A percentile compares a stretch with the other conserved stretches of the same genome.
phyloP scores from a whole-genome alignment of 2,113 vertebrate genomes.

The Litocranius walleri region DNA sequence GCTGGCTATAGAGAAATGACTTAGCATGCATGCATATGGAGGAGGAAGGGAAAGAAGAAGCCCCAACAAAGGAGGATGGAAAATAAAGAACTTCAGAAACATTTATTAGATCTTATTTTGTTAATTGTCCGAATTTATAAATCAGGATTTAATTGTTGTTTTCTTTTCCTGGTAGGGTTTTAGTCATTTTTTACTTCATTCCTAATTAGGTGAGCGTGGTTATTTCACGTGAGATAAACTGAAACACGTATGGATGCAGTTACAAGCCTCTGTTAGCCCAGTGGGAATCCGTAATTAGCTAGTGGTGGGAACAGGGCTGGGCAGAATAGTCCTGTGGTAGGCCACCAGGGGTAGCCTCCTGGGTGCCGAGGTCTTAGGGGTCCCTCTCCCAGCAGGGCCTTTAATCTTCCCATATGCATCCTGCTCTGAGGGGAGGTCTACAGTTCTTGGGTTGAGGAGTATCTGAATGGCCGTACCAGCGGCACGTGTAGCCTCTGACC shows the following conservation, averaged over 20 bases:
- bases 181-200: not conserved
- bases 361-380: not conserved
- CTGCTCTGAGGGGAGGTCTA: not conserved
- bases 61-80: not conserved
- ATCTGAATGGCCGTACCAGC: not conserved
- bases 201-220: not conserved
- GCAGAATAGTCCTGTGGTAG: too few species aligned
- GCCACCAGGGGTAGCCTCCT: not conserved
- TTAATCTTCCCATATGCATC: not conserved
- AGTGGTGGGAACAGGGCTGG: not conserved
- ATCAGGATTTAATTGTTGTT: not conserved
- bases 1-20: not conserved
- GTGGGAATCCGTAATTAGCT: not conserved
- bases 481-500: not conserved
- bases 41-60: not conserved
- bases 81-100: not conserved
- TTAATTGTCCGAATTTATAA: not conserved
- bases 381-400: not conserved
- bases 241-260: not conserved
- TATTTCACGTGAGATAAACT: not conserved
- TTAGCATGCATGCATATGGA: not conserved
- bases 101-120: not conserved
- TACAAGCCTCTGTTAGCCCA: not conserved
- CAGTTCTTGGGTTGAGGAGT: not conserved
- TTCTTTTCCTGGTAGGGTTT: not conserved